Conservation (phyloP, 2,797 vertebrate genomes). For the Anisognathus igniventris region DNA sequence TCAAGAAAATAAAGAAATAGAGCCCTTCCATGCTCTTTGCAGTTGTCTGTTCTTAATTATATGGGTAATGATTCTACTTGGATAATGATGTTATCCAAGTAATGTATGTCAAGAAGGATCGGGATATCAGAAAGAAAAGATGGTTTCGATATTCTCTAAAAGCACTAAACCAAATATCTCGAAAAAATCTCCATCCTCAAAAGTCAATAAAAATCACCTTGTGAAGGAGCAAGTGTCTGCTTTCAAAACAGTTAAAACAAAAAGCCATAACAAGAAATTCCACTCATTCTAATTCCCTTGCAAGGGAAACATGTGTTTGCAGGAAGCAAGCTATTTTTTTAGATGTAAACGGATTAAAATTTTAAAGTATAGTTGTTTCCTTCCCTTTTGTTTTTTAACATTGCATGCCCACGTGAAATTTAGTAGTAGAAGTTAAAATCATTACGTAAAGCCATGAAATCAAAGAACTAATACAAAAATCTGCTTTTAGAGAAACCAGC, state of each 20-base stretch:
- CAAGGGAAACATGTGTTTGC: not conserved
- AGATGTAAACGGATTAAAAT: fast-evolving
- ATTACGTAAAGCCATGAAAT: not conserved
- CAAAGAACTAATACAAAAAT: not conserved
- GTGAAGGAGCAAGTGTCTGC: not conserved
- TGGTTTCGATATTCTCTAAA: not conserved
- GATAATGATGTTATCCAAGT: not conserved
- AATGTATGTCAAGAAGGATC: not conserved
- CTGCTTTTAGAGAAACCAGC: not conserved
- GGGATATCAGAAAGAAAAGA: not conserved
- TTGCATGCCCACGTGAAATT: not conserved
- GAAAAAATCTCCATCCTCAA: not conserved
- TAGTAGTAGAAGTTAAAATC: not conserved
- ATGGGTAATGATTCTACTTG: not conserved
- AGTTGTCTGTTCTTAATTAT: not conserved
- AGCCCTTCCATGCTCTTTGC: not conserved
- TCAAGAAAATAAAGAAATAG: not conserved
- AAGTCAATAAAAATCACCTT: not conserved
- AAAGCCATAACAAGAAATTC: not conserved
- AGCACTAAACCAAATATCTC: not conserved
- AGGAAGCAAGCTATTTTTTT: not conserved
- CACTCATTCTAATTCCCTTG: not conserved
- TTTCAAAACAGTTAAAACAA: not conserved
- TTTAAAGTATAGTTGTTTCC: not conserved
- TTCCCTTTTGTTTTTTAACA: not conserved